A percentile compares a stretch with the other conserved stretches of the same genome.
Evolutionary conservation across 2,888 invertebrate genomes (phyloP).

Genomic region (Parasteatoda lunata): DNA sequence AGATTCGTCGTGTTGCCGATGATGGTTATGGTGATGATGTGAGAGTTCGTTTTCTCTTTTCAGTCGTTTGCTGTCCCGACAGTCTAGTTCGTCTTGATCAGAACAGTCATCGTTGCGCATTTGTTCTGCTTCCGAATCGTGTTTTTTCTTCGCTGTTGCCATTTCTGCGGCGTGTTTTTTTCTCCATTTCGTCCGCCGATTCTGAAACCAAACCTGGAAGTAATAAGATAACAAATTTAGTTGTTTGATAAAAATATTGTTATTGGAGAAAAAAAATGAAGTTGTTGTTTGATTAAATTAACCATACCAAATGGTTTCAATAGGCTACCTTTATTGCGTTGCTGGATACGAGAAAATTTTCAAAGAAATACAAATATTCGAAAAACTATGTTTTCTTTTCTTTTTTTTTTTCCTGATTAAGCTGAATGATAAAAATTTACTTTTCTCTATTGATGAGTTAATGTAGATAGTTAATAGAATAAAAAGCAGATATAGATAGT

Average conservation of each 20-base stretch:
- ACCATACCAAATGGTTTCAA: too few species aligned
- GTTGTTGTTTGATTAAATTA: too few species aligned
- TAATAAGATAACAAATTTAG: too few species aligned
- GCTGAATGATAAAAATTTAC: neutral
- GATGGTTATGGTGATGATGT: constrained; percentile 25
- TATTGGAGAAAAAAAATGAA: too few species aligned
- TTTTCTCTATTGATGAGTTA: too few species aligned
- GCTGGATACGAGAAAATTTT: neutral
- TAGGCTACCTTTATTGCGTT: too few species aligned
- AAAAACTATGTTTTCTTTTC: neutral
- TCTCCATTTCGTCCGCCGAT: constrained; percentile 99
- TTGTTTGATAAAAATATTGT: too few species aligned
- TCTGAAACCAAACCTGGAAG: constrained; percentile 99
- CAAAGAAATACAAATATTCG: neutral
- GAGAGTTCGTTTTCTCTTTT: constrained; percentile 44
- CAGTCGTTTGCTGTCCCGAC: constrained; percentile 39
- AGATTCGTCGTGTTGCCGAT: constrained; percentile 58
- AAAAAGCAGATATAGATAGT: too few species aligned
- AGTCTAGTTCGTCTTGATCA: constrained; percentile 61
- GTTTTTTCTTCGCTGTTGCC: constrained; percentile 97
- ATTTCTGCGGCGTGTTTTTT: constrained; percentile 99
- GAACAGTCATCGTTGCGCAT: constrained; percentile 61
- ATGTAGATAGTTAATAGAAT: too few species aligned
- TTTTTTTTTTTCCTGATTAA: too few species aligned
- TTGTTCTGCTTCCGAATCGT: constrained; percentile 78